These are phyloP conservation scores for Drosophila quadrilineata DNA, from an alignment of 1,140 invertebrate genomes.

Conservation along the genomic window DNA sequence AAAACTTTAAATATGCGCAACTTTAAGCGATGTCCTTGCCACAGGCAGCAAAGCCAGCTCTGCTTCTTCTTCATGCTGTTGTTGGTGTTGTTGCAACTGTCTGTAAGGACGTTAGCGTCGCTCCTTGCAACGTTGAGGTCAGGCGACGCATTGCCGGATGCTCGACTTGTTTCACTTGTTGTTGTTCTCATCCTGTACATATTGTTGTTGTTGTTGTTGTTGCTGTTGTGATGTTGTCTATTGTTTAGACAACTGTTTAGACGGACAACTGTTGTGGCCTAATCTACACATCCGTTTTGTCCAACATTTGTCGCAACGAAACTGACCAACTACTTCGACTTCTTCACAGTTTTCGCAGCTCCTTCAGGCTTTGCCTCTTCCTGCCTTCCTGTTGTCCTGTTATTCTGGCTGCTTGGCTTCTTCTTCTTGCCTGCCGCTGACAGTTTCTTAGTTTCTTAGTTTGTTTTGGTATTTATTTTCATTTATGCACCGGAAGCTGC, in stretches of 20 bases:
- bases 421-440: slow-evolving; percentile 42
- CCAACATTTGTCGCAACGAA: slow-evolving; percentile 66
- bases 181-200: slow-evolving; percentile 46
- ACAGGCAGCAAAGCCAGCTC: slow-evolving; percentile 37
- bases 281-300: slow-evolving; percentile 74
- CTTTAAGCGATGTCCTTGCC: slow-evolving; percentile 60
- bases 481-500: slow-evolving; percentile 76
- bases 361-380: no score
- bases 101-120: no score
- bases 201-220: slow-evolving; percentile 58
- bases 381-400: no score
- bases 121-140: slow-evolving; percentile 64
- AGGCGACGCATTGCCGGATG: slow-evolving; percentile 62
- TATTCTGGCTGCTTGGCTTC: background rate
- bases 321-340: no score
- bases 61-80: slow-evolving; percentile 1
- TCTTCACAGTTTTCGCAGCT: no score
- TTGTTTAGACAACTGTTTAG: slow-evolving; percentile 63
- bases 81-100: background rate
- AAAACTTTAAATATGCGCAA: slow-evolving; percentile 79
- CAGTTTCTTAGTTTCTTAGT: slow-evolving; percentile 39
- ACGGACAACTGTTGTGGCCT: slow-evolving; percentile 55
- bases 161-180: slow-evolving; percentile 37
- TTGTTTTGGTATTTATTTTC: slow-evolving; percentile 66
- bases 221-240: slow-evolving; percentile 45